These are phyloP conservation scores for Melanocharis versteri DNA, from an alignment of 2,113 vertebrate species.

Conservation along the genomic window DNA sequence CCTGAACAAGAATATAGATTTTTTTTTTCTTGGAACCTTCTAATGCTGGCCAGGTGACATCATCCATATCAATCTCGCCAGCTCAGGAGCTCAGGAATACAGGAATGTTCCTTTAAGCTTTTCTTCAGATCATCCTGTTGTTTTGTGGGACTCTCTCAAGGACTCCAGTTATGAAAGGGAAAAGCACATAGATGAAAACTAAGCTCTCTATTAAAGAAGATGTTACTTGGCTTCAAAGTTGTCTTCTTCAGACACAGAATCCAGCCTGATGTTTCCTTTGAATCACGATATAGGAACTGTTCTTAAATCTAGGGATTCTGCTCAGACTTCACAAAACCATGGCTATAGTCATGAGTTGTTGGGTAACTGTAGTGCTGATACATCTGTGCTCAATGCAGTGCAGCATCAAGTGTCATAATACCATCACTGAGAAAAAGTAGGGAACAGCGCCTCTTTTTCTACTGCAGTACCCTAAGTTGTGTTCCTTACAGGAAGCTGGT, in stretches of 20 bases:
- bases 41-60: not conserved
- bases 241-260: not conserved
- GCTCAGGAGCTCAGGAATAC: not conserved
- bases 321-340: not conserved
- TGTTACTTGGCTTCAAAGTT: not conserved
- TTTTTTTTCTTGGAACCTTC: not conserved
- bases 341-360: not conserved
- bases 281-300: not conserved
- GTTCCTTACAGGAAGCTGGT: not conserved
- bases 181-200: not conserved
- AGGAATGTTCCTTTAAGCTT: not conserved
- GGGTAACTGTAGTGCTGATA: not conserved
- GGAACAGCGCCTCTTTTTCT: not conserved
- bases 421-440: not conserved
- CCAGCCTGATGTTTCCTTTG: not conserved
- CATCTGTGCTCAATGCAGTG: not conserved
- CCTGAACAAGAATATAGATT: not conserved
- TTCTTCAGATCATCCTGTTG: not conserved
- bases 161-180: not conserved
- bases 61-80: not conserved
- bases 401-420: not conserved
- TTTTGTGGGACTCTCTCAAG: not conserved
- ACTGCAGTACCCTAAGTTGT: not conserved
- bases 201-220: not conserved
- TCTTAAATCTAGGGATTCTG: not conserved